These are phyloP conservation scores for Sebastiscus albofasciatus DNA, from an alignment of 2,797 vertebrate genomes.

Conservation along the genomic window DNA sequence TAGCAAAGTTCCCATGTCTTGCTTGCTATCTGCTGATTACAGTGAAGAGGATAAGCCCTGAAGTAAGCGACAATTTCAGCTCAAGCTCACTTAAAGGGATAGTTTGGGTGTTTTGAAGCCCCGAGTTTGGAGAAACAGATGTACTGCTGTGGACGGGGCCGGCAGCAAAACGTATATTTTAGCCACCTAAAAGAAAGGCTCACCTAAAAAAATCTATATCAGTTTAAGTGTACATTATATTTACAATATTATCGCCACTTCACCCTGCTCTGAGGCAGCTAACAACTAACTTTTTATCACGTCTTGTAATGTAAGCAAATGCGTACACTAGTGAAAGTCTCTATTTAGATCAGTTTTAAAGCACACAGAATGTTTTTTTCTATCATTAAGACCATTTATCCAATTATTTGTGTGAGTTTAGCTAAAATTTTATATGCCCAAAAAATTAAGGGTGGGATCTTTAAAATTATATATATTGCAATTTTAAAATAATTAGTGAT, in stretches of 20 bases:
- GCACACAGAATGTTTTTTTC: background rate
- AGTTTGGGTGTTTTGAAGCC: background rate
- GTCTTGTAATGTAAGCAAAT: background rate
- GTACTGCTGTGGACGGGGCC: too few relatives aligned
- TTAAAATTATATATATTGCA: background rate
- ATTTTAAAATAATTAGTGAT: background rate
- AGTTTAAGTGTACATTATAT: too few relatives aligned
- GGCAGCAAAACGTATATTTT: too few relatives aligned
- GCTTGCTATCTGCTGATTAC: too few relatives aligned
- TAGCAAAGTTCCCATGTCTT: too few relatives aligned
- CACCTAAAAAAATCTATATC: too few relatives aligned
- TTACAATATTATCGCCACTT: too few relatives aligned
- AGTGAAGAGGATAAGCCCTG: too few relatives aligned
- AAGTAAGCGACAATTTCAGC: background rate
- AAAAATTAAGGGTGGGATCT: background rate
- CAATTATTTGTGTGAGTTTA: background rate
- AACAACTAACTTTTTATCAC: background rate
- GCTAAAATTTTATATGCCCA: too few relatives aligned
- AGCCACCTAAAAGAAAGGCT: too few relatives aligned
- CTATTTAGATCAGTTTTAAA: background rate
- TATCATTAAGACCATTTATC: background rate
- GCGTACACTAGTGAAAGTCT: background rate
- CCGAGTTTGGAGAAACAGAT: too few relatives aligned
- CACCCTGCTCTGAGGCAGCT: too few relatives aligned
- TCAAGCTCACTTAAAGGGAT: background rate